Evolutionary conservation across 2,797 vertebrate genomes (phyloP).

Genomic region (Corythornis leucogaster): DNA sequence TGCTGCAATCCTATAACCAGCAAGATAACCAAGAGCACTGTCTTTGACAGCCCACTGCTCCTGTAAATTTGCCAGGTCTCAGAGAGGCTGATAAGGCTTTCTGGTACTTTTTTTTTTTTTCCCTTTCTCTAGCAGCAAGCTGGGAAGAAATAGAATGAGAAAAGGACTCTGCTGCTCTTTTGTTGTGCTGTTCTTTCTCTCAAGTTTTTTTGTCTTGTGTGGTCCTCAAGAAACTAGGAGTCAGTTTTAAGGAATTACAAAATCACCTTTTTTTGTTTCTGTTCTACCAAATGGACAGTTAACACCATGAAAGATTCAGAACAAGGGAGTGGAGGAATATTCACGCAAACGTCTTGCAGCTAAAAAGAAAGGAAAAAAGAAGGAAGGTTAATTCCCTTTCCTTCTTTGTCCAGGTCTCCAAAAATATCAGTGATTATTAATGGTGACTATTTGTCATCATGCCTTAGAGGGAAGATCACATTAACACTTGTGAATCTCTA

Average conservation of each 20-base stretch:
- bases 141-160: not conserved
- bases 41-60: not conserved
- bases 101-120: not conserved
- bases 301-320: not conserved
- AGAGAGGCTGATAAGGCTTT: conserved; percentile 4
- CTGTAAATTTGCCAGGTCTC: conserved; percentile 21
- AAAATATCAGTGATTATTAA: not conserved
- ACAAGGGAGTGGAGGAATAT: not conserved
- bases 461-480: not conserved
- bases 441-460: not conserved
- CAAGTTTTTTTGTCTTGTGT: not conserved
- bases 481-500: not conserved
- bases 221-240: not conserved
- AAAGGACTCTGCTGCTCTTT: not conserved
- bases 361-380: not conserved
- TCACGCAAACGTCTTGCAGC: not conserved
- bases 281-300: not conserved
- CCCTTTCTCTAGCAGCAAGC: not conserved
- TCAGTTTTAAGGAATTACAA: not conserved
- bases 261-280: not conserved
- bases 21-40: not conserved
- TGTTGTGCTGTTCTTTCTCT: not conserved
- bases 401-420: not conserved
- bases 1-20: not conserved
- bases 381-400: not conserved